Conservation (phyloP, 2,113 vertebrate species). For the Lepisosteus osseus region DNA sequence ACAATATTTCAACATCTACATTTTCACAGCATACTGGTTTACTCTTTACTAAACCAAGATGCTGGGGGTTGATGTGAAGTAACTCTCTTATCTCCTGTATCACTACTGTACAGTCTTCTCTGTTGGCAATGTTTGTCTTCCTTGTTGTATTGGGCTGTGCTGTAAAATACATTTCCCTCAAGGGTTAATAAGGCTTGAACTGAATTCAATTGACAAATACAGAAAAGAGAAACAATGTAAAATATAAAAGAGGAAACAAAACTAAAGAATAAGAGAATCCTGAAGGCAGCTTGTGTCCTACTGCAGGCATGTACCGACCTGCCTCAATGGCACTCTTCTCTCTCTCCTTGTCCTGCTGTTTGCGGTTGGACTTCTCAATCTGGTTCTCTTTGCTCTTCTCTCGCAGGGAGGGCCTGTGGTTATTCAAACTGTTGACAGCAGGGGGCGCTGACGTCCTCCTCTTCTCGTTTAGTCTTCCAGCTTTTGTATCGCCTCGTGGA, state of each 20-base stretch:
- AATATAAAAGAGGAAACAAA: neutral
- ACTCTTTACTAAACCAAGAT: too few relatives aligned
- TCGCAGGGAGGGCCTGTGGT: conserved; percentile 52
- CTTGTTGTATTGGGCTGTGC: too few relatives aligned
- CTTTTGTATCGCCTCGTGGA: conserved; percentile 54
- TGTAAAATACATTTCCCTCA: too few relatives aligned
- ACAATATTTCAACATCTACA: too few relatives aligned
- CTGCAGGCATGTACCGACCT: conserved; percentile 50
- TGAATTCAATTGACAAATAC: neutral
- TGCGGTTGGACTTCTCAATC: conserved; percentile 49
- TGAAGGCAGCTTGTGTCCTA: too few relatives aligned
- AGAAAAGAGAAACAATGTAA: neutral
- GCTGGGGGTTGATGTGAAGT: too few relatives aligned
- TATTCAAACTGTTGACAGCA: conserved; percentile 55
- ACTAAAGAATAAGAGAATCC: conserved; percentile 6
- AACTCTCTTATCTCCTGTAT: too few relatives aligned
- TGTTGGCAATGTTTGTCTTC: too few relatives aligned
- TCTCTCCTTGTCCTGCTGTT: conserved; percentile 47
- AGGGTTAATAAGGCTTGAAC: too few relatives aligned
- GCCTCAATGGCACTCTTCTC: conserved; percentile 45
- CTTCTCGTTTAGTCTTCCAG: conserved; percentile 43
- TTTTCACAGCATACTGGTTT: too few relatives aligned
- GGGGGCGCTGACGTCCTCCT: conserved; percentile 69
- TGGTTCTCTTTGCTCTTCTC: conserved; percentile 62
- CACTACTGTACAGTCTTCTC: too few relatives aligned